Conservation (phyloP, 2,113 vertebrate genomes). For the Trogon surrucura region DNA sequence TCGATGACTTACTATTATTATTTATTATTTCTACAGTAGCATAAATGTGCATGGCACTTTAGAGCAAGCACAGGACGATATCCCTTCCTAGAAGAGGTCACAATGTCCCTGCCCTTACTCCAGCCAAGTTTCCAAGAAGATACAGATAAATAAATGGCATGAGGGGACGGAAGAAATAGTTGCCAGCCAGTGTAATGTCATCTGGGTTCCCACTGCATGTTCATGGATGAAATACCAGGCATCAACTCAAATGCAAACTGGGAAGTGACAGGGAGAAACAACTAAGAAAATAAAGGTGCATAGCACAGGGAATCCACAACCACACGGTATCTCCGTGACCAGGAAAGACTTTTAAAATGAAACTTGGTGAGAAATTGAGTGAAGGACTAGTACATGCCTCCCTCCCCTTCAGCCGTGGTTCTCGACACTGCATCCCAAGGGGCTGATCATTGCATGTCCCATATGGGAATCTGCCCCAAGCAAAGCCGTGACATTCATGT, state of each 20-base stretch:
- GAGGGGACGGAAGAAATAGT: neutral
- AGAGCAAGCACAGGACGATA: neutral
- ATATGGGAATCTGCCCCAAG: neutral
- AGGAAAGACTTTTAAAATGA: neutral
- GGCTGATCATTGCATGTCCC: neutral
- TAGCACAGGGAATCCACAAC: neutral
- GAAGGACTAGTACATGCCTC: accelerated
- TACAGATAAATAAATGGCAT: neutral
- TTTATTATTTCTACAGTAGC: neutral
- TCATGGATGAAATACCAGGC: neutral
- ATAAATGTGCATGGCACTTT: neutral
- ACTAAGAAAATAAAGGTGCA: neutral
- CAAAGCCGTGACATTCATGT: neutral
- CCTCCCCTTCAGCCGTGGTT: neutral
- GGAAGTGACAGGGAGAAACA: neutral
- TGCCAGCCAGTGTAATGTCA: neutral
- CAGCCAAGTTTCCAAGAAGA: neutral
- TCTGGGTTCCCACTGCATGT: neutral
- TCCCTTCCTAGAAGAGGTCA: neutral
- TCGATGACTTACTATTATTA: neutral
- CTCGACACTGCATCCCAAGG: accelerated
- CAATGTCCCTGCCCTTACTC: neutral
- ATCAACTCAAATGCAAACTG: neutral
- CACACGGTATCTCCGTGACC: too few relatives aligned
- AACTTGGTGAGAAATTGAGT: neutral